Base-by-base conservation (phyloP, 2,113 vertebrate genomes). In the Puntigrus tetrazona region DNA sequence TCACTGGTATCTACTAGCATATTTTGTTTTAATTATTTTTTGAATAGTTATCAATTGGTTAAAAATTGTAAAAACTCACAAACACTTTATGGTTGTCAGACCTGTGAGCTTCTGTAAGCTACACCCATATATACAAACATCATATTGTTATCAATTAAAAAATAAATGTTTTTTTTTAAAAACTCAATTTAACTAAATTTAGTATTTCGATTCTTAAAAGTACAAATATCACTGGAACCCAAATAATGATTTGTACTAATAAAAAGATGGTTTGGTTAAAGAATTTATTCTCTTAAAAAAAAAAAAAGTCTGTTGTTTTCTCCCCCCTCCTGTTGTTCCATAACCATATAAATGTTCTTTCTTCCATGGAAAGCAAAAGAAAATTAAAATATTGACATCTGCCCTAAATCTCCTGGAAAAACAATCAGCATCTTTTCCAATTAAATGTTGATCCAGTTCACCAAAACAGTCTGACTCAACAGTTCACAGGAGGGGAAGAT, bases 381-480 rank as follows among this genome's bases (percentile, higher is more conserved):
- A 72, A 72, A 73, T 25, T 7, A 8, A 73, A 16, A 73, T 3
- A 1, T 73, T 41, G 70, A 73, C 70, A 73, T 73, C 70, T 73
- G 70, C 70, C 70, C 10, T 43, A 27, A 73, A 73, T 73, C 70
- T 73, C 38, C n/a, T 43, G 70, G 38, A 73, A 73, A 73, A 45
- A 43, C 38, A 27, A 27, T 73, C 38, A 73, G n/a, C 70, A 73
- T 73, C n/a, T 73, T 73, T 73, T 73, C 38, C 38, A 73, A 73
- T 73, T 73, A 73, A 73, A 14, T 45, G 70, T 16, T 73, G 70
- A 73, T 73, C 70, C 70, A 43, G 70, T 73, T 43, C 38, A 73
- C 22, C 25, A 43, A 73, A 73, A n/a, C 38, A 27, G 38, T 73
- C 69, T 73, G 69, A 73, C 69, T 73, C 69, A 43, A 43, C 69